Evolutionary conservation across 53 echinoderm and acorn worm genomes (phyloP).

Genomic region (Crossaster papposus): DNA sequence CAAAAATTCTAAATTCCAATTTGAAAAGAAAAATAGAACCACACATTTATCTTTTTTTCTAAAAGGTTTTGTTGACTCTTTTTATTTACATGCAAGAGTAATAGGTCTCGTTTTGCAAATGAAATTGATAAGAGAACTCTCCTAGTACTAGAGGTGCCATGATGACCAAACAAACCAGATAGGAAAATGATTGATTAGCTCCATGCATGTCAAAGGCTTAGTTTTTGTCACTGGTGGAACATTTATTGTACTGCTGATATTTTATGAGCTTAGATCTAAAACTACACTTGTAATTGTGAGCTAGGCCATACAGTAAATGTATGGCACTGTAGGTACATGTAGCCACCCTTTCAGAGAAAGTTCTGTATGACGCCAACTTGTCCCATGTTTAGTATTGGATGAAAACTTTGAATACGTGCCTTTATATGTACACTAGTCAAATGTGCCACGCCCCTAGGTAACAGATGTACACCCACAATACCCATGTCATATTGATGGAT

Average conservation of each 20-base stretch:
- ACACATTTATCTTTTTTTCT: constrained; percentile 7
- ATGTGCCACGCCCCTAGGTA: background rate
- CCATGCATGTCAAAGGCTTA: too few relatives aligned
- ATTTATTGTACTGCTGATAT: too few relatives aligned
- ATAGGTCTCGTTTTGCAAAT: background rate
- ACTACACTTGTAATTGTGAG: too few relatives aligned
- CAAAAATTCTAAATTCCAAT: background rate
- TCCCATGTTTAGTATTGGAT: too few relatives aligned
- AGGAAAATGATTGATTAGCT: background rate
- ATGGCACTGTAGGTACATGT: too few relatives aligned
- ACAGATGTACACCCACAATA: background rate
- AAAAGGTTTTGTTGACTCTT: background rate
- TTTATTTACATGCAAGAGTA: background rate
- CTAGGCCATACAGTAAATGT: too few relatives aligned
- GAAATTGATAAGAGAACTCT: background rate
- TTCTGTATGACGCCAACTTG: too few relatives aligned
- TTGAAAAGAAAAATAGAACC: background rate
- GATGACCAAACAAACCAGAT: background rate
- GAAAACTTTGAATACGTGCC: too few relatives aligned
- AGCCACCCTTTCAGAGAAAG: too few relatives aligned
- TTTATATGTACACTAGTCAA: background rate
- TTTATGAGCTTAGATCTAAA: too few relatives aligned
- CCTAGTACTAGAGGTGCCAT: background rate
- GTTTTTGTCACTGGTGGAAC: too few relatives aligned
- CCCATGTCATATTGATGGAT: background rate